Percentiles rank a stretch among this genome's conserved stretches.
These are phyloP conservation scores for Hydrochoerus hydrochaeris DNA, from an alignment of 2,113 vertebrate genomes.

Conservation along the genomic window DNA sequence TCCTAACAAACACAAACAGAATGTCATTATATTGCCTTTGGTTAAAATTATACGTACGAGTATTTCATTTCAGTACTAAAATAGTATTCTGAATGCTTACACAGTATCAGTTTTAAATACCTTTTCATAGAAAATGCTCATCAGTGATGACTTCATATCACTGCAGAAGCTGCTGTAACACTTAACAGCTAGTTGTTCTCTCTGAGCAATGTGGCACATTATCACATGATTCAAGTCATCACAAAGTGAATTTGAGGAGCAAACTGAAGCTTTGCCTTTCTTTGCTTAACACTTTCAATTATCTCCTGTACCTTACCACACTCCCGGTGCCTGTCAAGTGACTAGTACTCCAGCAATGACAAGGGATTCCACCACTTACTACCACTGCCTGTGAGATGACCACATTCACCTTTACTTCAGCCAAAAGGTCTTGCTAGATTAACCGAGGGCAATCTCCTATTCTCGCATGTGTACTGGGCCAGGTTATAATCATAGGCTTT, in stretches of 20 bases:
- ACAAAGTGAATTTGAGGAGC: not conserved
- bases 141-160: not conserved
- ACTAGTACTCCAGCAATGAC: not conserved
- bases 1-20: not conserved
- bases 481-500: not conserved
- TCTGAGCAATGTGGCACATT: not conserved
- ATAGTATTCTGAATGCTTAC: not conserved
- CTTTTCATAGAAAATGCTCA: constrained; percentile 40
- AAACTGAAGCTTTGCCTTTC: not conserved
- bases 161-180: not conserved
- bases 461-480: not conserved
- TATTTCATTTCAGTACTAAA: constrained; percentile 30
- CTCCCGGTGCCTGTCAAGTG: not conserved
- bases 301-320: not conserved
- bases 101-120: not conserved
- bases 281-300: not conserved
- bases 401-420: not conserved
- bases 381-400: not conserved
- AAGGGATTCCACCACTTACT: not conserved
- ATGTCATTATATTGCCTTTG: constrained; percentile 29
- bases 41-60: constrained; percentile 41
- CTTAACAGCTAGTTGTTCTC: not conserved
- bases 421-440: not conserved
- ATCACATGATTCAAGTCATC: constrained; percentile 11
- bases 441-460: not conserved